Evolutionary conservation across 2,888 invertebrate species (phyloP).

Genomic region (Philhelius pedissequus): DNA sequence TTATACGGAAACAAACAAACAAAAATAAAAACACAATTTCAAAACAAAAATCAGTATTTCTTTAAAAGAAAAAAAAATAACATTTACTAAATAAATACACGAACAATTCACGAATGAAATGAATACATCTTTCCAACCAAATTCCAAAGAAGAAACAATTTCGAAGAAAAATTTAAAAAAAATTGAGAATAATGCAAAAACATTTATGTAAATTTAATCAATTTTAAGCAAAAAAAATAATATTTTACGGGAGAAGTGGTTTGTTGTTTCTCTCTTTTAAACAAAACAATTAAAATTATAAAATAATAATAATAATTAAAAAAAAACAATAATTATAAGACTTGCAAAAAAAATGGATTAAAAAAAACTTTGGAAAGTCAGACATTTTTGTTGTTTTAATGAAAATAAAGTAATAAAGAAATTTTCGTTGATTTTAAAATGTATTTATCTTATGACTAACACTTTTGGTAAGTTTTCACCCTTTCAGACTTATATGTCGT

Average conservation of each 20-base stretch:
- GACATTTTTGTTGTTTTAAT: constrained; percentile 46
- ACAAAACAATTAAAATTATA: constrained; percentile 27
- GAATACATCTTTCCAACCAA: constrained; percentile 16
- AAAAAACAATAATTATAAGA: constrained; percentile 23
- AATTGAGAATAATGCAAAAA: not conserved
- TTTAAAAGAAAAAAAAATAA: not conserved
- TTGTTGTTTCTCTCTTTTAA: constrained; percentile 60
- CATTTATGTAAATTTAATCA: constrained; percentile 48
- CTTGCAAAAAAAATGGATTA: constrained; percentile 5
- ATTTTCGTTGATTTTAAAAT: constrained; percentile 49
- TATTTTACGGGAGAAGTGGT: constrained; percentile 52
- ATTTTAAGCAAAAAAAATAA: constrained; percentile 29
- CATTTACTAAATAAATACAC: not conserved
- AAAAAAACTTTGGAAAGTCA: constrained; percentile 27
- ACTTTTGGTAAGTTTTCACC: not conserved
- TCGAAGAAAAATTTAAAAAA: not conserved
- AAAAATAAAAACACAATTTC: not conserved
- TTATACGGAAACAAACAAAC: constrained; percentile 17
- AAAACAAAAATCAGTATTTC: constrained; percentile 35
- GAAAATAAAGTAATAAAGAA: constrained; percentile 43
- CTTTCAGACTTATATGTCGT: too few species aligned
- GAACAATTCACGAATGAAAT: not conserved
- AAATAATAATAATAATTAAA: too few species aligned
- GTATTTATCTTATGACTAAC: not conserved
- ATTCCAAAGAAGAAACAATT: constrained; percentile 33